phyloP scores from a whole-genome alignment of 2,113 vertebrate genomes.

The Hemibagrus wyckioides region DNA sequence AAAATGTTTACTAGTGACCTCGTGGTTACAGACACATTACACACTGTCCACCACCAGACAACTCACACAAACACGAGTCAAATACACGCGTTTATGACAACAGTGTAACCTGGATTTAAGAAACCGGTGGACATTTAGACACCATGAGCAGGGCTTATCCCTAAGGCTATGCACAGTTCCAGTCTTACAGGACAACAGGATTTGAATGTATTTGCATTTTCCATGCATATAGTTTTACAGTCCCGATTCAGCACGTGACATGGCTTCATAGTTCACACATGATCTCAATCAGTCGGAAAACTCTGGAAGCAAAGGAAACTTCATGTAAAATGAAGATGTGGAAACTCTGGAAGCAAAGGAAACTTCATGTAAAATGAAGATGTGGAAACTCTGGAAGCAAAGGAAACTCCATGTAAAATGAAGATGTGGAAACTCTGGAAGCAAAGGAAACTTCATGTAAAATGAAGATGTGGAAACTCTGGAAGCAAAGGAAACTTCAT shows the following conservation, averaged over 20 bases:
- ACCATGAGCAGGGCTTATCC: neutral
- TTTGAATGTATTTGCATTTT: conserved; percentile 16
- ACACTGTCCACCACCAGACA: neutral
- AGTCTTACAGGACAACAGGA: neutral
- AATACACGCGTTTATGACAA: neutral
- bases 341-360: neutral
- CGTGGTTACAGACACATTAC: neutral
- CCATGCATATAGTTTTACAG: neutral
- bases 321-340: neutral
- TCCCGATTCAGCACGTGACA: neutral
- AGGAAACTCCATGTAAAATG: too few species aligned
- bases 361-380: too few species aligned
- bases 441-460: too few species aligned
- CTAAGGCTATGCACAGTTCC: neutral
- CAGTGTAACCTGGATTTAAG: neutral
- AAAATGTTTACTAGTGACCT: neutral
- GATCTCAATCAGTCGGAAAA: neutral
- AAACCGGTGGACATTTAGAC: conserved; percentile 1
- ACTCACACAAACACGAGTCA: neutral
- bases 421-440: too few species aligned
- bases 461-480: too few species aligned
- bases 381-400: too few species aligned
- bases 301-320: neutral
- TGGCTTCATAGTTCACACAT: neutral
- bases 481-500: neutral